Evolutionary conservation across 2,888 invertebrate genomes (phyloP), one percentile per base, ranked within the genome.

Genomic region (Temnothorax ravouxi): DNA sequence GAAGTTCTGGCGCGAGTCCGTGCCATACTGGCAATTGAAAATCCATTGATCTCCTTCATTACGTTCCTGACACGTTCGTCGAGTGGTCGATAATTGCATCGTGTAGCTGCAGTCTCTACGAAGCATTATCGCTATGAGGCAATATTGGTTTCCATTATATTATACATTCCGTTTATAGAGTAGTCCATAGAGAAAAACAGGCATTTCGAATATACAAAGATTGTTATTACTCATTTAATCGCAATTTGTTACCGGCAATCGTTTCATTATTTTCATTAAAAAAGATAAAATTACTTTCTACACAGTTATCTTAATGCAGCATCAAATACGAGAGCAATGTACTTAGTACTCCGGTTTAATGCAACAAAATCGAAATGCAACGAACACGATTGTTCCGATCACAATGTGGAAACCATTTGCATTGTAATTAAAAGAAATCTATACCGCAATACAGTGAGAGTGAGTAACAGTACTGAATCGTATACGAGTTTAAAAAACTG

Each of bases 1-100:
- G 34, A 80, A 64, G 66, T 75, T 83, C 80, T 41, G 18, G 11
- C 25, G 71, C 54, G 67, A 59, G 59, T 81, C 71, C 67, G 79
- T 71, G 84, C 79, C 71, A 79, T 81, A 81, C 47, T 80, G 34
- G 38, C 56, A 80, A 89, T 82, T 67, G 87, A 84, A 88, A 87
- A 85, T 86, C 85, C 83, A 84, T 83, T 87, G 86, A 89, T 88
- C 85, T 85, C 77, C 83, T 89, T 89, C 86, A 89, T 88, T 87
- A 86, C 77, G 83, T 64, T 85, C 44, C 81, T 59, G 89, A 89
- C 87, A 89, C 89, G 90, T 89, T 81, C 87, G 82, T 62, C 25
- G 66, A 67, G 64, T 72, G 75, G 84, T 87, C 88, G 86, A 89
- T 88, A 84, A 84, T 67, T 84, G 79, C 61, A 52, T 64, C 41